Base-by-base conservation (phyloP, 1,140 invertebrate genomes). In the Lepidurus arcticus region DNA sequence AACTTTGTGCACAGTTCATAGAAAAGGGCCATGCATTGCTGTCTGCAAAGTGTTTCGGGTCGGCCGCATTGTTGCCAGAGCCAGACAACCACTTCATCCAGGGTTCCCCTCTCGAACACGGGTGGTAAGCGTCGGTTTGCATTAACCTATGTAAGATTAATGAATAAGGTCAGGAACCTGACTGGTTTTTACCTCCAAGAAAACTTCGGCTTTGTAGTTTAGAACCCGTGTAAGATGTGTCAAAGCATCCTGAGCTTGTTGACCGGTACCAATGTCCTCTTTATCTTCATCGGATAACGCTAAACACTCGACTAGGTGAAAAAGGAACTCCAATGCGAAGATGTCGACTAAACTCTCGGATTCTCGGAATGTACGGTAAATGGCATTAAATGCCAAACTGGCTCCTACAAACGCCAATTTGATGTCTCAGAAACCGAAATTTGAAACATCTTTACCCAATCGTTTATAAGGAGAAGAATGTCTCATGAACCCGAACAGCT, bases 341-440 rank as follows among this genome's bases (percentile, higher is more conserved):
- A 75, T 34, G 42, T 73, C 74, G 8, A 73, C 34, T 34, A 78
- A 74, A 10, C 44, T 73, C 9, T 75, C 43, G 16, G 73, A 75
- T 75, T 78, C 73, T 16, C 78, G 34, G 8, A 78, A 74, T 34
- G 75, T 45, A 16, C 78, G 78, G 53, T 78, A 75, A 7, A 78
- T 73, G 1, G n/a, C 75, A n/a, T 75, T 78, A 24, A 78, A 44
- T 5, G 75, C 73, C 26, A 75, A 45, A 47, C 43, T 26, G n/a
- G 73, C 78, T 8, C 78, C 53, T 65, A 7, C 1, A 9, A 11
- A 65, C 16, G 13, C 16, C 7, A 9, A 65, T 34, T 34, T 34
- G 34, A 34, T 34, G 34, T 34, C 34, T 34, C 34, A 34, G 34
- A 34, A 34, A 34, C 4, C 34, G 34, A 3, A 65, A 65, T 65